phyloP scores from a whole-genome alignment of 1,140 invertebrate genomes.

The Heliconius melpomene region DNA sequence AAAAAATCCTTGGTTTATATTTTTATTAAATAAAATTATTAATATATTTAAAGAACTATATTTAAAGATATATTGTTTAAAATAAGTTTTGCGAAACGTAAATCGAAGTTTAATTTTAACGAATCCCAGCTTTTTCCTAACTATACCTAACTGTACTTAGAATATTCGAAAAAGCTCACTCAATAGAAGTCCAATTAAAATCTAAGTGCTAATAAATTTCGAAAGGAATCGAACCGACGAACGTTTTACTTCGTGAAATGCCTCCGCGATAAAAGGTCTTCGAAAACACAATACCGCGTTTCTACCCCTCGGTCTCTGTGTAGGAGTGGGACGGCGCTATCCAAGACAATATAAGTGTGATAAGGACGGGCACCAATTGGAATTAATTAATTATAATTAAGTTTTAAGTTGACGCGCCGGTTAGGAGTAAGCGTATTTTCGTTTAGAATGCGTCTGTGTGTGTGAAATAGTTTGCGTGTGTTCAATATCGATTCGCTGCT shows the following conservation, averaged over 20 bases:
- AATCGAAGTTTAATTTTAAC: slow-evolving; percentile 15
- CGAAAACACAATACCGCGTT: slow-evolving; percentile 77
- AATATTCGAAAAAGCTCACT: slow-evolving; percentile 54
- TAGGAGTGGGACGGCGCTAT: slow-evolving; percentile 57
- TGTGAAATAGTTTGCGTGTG: slow-evolving; percentile 64
- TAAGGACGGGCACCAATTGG: slow-evolving; percentile 77
- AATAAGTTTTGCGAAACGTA: neutral
- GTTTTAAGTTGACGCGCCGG: slow-evolving; percentile 87
- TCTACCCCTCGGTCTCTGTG: slow-evolving; percentile 63
- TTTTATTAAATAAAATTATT: no score
- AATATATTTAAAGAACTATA: neutral
- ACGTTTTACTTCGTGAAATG: slow-evolving; percentile 73
- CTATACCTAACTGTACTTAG: slow-evolving; percentile 33
- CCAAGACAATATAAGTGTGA: slow-evolving; percentile 63
- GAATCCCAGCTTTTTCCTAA: slow-evolving; percentile 22
- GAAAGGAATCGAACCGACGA: slow-evolving; percentile 76
- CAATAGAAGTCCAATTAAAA: slow-evolving; percentile 73
- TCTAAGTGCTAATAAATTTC: slow-evolving; percentile 74
- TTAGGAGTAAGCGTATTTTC: slow-evolving; percentile 78
- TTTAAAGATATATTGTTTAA: slow-evolving; percentile 1
- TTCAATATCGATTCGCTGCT: slow-evolving; percentile 75
- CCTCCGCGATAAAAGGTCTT: slow-evolving; percentile 78
- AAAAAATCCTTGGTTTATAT: neutral
- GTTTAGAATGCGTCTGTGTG: slow-evolving; percentile 71
- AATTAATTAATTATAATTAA: slow-evolving; percentile 91